A percentile compares a stretch with the other conserved stretches of the same genome.
These are phyloP conservation scores for Craterocephalus amniculus DNA, from an alignment of 2,797 vertebrate genomes.

Conservation along the genomic window DNA sequence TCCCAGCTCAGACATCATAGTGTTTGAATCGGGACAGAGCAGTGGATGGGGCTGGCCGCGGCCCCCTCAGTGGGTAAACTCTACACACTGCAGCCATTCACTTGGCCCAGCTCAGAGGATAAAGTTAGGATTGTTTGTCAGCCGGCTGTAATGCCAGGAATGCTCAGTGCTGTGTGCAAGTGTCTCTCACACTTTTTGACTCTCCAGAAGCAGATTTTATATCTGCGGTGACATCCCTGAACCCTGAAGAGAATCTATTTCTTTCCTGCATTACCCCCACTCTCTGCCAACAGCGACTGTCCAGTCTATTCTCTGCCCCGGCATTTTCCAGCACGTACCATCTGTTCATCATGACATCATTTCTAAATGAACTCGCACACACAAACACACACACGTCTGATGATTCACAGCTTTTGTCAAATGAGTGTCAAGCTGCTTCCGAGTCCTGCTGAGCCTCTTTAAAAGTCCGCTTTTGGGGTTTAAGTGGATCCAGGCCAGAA, in stretches of 20 bases:
- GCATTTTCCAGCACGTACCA: constrained; percentile 65
- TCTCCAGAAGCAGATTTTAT: constrained; percentile 47
- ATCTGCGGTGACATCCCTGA: constrained; percentile 49
- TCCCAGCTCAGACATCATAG: constrained; percentile 40
- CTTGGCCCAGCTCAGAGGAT: constrained; percentile 76
- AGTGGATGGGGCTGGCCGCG: constrained; percentile 53
- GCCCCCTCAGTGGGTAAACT: constrained; percentile 76
- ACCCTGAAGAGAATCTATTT: constrained; percentile 71
- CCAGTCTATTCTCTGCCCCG: constrained; percentile 35
- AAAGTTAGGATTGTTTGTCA: constrained; percentile 89
- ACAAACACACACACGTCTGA: constrained; percentile 16
- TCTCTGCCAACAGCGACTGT: constrained; percentile 18
- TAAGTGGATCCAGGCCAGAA: constrained; percentile 11
- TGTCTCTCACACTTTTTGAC: constrained; percentile 64
- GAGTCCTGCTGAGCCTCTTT: constrained; percentile 10
- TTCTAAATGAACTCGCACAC: constrained; percentile 40
- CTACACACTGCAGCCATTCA: constrained; percentile 85
- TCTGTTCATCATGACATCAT: constrained; percentile 69
- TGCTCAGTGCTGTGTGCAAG: constrained; percentile 72
- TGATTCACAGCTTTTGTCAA: constrained; percentile 49
- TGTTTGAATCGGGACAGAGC: constrained; percentile 64
- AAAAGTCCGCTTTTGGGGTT: not conserved
- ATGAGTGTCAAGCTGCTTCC: constrained; percentile 38
- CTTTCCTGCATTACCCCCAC: constrained; percentile 37
- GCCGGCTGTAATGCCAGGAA: constrained; percentile 84